Percentiles rank a stretch among this genome's conserved stretches.
Evolutionary conservation across 1,140 invertebrate species (phyloP).

Genomic region (Teleopsis dalmanni): DNA sequence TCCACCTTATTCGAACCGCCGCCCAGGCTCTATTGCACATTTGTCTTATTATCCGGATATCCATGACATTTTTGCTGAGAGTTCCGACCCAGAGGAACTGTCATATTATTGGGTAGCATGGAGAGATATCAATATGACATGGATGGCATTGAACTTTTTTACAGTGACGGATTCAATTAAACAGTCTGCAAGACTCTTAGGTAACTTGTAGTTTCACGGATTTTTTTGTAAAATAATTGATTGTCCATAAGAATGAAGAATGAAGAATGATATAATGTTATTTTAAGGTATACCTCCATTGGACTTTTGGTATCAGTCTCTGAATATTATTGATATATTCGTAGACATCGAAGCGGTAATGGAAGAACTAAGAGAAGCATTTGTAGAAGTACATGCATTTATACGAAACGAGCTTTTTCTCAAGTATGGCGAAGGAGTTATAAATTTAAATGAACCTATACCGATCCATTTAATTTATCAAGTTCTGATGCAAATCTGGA

Average conservation of each 20-base stretch:
- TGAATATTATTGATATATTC: background rate
- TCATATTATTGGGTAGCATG: slow-evolving; percentile 6
- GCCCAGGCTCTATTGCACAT: background rate
- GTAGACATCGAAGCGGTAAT: slow-evolving; percentile 29
- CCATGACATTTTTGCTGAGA: background rate
- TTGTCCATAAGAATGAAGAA: background rate
- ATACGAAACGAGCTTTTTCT: slow-evolving; percentile 47
- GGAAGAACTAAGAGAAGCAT: slow-evolving; percentile 48
- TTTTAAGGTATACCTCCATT: background rate
- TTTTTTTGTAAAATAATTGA: background rate
- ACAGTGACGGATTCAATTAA: background rate
- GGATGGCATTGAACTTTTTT: background rate
- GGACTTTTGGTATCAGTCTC: background rate
- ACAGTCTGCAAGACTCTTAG: background rate
- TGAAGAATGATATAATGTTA: background rate
- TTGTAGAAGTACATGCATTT: slow-evolving; percentile 53
- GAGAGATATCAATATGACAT: background rate
- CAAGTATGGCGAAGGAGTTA: slow-evolving; percentile 29
- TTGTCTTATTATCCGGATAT: background rate
- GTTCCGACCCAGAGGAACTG: background rate
- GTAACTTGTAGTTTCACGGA: background rate
- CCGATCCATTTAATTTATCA: slow-evolving; percentile 23
- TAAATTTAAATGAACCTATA: slow-evolving; percentile 14
- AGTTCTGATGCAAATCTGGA: slow-evolving; percentile 72
- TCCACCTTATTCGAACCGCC: background rate